Base-by-base conservation (phyloP, 1,140 invertebrate species). In the Drosophila kepulauana region DNA sequence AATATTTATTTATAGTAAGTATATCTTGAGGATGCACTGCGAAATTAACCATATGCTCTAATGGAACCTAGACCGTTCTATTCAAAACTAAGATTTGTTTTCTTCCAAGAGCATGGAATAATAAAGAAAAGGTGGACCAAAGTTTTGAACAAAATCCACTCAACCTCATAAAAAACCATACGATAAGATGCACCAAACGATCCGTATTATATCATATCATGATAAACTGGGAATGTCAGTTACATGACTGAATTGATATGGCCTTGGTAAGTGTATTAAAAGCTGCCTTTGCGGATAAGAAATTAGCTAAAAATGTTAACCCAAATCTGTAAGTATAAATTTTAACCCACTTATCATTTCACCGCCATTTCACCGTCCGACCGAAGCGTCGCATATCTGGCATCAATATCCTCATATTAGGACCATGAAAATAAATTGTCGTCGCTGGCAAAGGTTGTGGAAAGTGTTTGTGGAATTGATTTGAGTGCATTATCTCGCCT, bases 351-450 rank as follows among this genome's bases (percentile, higher is more conserved):
- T 45, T 52, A 10, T n/a, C 8, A 5, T 43, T n/a, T 49, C n/a
- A 8, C n/a, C 49, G 20, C 16, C 8, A 5, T 43, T n/a, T 49
- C 20, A 8, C n/a, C 49, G 20, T 35, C 49, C 13, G 33, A 5
- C 33, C 7, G 33, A 38, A 38, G 7, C 35, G 35, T 38, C 35
- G 38, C 49, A 28, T 64, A 56, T 56, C 48, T 56, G 49, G 13
- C 63, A 65, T 56, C 51, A 65, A 65, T 65, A 46, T 65, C 61
- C 33, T 11, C 54, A 57, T 57, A 41, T 57, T 2, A 49, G 49
- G 63, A 66, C 59, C 78, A 85, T 85, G 67, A 88, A 88, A 84
- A 89, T 78, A 88, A 85, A 88, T 89, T 89, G 84, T 89, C 66
- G 65, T 81, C 61, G 78, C 78, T 57, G 73, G 46, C 82, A 63